Conservation (phyloP, 1,140 invertebrate genomes). For the Kradibia gibbosae region DNA sequence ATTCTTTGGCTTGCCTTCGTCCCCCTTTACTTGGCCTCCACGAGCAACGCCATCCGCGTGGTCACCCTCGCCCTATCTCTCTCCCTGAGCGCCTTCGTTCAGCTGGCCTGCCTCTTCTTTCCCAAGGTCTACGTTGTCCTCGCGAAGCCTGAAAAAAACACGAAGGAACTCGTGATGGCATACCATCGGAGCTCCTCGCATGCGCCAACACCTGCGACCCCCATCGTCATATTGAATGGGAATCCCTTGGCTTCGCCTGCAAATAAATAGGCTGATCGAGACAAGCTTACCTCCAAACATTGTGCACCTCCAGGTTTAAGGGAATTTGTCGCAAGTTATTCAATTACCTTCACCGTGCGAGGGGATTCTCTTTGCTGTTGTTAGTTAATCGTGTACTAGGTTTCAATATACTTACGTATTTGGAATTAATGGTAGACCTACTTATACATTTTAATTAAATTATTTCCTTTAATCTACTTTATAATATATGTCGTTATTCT, state of each 20-base stretch:
- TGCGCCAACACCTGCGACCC: slow-evolving; percentile 16
- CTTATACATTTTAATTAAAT: too few species aligned
- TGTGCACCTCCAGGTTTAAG: too few species aligned
- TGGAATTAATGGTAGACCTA: too few species aligned
- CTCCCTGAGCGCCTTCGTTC: slow-evolving; percentile 73
- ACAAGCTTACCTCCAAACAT: background rate
- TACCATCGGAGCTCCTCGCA: slow-evolving; percentile 60
- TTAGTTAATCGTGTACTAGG: too few species aligned
- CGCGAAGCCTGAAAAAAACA: slow-evolving; percentile 80
- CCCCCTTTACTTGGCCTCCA: slow-evolving; percentile 74
- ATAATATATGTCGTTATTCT: too few species aligned
- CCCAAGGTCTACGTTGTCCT: slow-evolving; percentile 79
- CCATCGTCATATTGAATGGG: slow-evolving; percentile 32
- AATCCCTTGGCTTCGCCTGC: background rate
- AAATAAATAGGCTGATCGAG: background rate
- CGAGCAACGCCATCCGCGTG: slow-evolving; percentile 74
- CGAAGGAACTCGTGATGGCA: slow-evolving; percentile 76
- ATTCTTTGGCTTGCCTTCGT: slow-evolving; percentile 85
- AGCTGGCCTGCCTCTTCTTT: slow-evolving; percentile 75
- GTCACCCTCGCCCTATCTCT: slow-evolving; percentile 75
- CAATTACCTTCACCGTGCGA: too few species aligned
- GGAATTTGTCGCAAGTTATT: too few species aligned
- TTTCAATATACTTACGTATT: too few species aligned
- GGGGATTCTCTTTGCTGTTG: too few species aligned
- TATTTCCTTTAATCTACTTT: too few species aligned